Percentiles rank a stretch among this genome's conserved stretches.
Conservation (phyloP, 2,797 vertebrate species). For the Vipera ursinii region DNA sequence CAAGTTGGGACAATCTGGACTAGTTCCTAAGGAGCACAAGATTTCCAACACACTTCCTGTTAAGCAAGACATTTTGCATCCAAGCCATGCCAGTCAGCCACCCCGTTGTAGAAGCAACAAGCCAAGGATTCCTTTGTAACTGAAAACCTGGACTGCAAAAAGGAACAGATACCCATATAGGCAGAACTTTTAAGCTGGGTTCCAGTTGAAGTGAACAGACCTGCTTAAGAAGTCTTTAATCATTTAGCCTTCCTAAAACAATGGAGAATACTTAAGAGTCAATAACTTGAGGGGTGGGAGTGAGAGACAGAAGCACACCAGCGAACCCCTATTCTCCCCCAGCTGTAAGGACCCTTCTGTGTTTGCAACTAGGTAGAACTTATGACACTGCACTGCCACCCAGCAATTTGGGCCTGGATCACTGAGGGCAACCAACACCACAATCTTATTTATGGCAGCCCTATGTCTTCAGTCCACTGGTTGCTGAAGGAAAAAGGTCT, state of each 20-base stretch:
- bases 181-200: background rate
- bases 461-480: background rate
- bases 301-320: background rate
- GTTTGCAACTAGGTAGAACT: background rate
- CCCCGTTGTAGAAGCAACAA: background rate
- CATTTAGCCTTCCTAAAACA: background rate
- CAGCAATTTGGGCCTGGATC: background rate
- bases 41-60: background rate
- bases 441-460: background rate
- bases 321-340: background rate
- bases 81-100: background rate
- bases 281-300: background rate
- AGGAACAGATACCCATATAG: background rate
- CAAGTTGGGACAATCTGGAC: background rate
- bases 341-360: background rate
- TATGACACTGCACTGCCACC: background rate
- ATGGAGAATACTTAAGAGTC: background rate
- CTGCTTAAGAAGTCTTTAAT: background rate
- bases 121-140: constrained; percentile 2
- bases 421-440: background rate
- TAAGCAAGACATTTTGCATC: constrained; percentile 1
- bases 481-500: background rate
- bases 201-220: background rate
- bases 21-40: constrained; percentile 1
- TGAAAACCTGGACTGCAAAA: constrained; percentile 18